These are phyloP conservation scores for Pipistrellus nathusii DNA, from an alignment of 2,797 vertebrate species.

Conservation along the genomic window DNA sequence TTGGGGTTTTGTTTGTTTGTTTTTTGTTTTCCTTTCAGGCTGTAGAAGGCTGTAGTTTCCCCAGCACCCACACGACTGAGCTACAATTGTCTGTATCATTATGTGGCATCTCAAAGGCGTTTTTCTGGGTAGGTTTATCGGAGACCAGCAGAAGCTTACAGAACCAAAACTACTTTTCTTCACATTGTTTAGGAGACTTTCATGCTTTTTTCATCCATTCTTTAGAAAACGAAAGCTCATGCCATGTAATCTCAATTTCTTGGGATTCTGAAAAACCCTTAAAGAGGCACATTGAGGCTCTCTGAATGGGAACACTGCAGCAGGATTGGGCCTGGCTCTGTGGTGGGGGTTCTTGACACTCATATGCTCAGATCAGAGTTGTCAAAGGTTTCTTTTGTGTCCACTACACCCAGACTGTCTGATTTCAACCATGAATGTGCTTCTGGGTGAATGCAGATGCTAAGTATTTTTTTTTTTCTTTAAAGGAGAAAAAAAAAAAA, in stretches of 20 bases:
- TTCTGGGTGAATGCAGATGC: constrained; percentile 83
- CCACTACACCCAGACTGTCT: constrained; percentile 84
- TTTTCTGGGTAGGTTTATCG: constrained; percentile 82
- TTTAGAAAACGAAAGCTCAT: constrained; percentile 85
- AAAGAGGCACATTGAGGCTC: constrained; percentile 87
- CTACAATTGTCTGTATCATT: constrained; percentile 80
- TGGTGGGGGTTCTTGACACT: constrained; percentile 84
- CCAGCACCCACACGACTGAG: constrained; percentile 69
- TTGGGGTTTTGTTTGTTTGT: constrained; percentile 80
- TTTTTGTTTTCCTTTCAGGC: constrained; percentile 81
- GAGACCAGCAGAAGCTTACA: constrained; percentile 84
- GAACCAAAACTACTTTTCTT: constrained; percentile 86
- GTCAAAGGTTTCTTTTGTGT: constrained; percentile 86
- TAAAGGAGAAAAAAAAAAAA: neutral
- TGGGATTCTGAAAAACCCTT: constrained; percentile 85
- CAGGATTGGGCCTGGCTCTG: constrained; percentile 83
- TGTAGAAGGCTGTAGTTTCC: constrained; percentile 72
- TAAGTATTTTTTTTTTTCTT: neutral
- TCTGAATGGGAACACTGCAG: constrained; percentile 87
- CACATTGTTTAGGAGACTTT: constrained; percentile 81
- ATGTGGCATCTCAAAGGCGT: constrained; percentile 85
- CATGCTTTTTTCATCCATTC: constrained; percentile 84
- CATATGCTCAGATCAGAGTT: constrained; percentile 81
- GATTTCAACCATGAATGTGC: constrained; percentile 79
- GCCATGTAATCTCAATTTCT: constrained; percentile 88